Evolutionary conservation across 2,888 invertebrate species (phyloP).

Genomic region (Morpho deidamia): DNA sequence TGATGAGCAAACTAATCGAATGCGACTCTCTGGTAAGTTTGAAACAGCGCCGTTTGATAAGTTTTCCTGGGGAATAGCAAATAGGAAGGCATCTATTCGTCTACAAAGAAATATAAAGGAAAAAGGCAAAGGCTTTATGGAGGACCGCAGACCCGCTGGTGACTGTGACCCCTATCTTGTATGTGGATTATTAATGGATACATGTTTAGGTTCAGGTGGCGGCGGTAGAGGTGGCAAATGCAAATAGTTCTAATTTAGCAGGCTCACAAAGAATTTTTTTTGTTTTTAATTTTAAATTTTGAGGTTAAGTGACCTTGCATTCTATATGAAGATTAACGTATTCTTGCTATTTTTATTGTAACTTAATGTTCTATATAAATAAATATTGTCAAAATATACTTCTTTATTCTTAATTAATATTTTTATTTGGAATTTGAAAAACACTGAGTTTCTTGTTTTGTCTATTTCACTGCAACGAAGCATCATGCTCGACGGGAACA

Average conservation of each 20-base stretch:
- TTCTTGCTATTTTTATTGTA: neutral
- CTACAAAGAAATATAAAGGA: conserved; percentile 93
- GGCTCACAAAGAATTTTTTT: too few species aligned
- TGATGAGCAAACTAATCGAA: conserved; percentile 94
- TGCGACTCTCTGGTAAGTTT: conserved; percentile 94
- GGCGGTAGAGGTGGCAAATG: conserved; percentile 23
- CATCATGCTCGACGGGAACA: too few species aligned
- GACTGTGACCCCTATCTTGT: conserved; percentile 92
- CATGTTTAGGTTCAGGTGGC: conserved; percentile 42
- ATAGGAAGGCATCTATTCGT: conserved; percentile 94
- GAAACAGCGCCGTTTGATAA: conserved; percentile 97
- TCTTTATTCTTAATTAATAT: neutral
- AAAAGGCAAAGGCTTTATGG: conserved; percentile 94
- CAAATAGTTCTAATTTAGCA: conserved; percentile 11
- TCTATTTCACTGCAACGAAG: too few species aligned
- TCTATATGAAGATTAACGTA: neutral
- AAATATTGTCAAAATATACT: neutral
- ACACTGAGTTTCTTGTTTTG: too few species aligned
- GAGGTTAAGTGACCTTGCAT: neutral
- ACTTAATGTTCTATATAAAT: neutral
- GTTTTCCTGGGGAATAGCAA: conserved; percentile 93
- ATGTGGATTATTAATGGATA: conserved; percentile 72
- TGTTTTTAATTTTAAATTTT: too few species aligned
- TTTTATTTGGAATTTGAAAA: too few species aligned
- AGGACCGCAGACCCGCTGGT: conserved; percentile 94